Percentiles rank a stretch among this genome's conserved stretches.
These are phyloP conservation scores for Agelas oroides DNA, from an alignment of 37 sponge, comb jelly and placozoan genomes.

Conservation along the genomic window DNA sequence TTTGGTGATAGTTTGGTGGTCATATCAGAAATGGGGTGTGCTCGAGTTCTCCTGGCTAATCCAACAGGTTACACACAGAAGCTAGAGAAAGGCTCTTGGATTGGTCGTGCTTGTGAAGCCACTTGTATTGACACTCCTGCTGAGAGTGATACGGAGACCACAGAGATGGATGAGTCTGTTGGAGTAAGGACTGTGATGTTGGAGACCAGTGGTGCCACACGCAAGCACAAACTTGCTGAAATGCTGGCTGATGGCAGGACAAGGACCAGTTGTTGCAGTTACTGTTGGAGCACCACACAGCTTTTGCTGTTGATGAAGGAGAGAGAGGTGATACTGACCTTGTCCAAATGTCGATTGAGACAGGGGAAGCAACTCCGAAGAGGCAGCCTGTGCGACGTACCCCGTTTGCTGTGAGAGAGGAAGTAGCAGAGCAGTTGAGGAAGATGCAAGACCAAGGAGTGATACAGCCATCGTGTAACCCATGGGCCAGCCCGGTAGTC, in stretches of 20 bases:
- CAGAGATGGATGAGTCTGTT: too few species aligned
- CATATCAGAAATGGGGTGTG: background rate
- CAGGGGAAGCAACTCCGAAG: constrained; percentile 10
- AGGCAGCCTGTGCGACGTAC: constrained; percentile 9
- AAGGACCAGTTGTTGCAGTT: background rate
- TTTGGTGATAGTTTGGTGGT: background rate
- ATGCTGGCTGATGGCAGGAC: constrained; percentile 14
- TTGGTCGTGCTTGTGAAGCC: background rate
- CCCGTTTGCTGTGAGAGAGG: constrained; percentile 41
- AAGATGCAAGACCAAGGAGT: constrained; percentile 44
- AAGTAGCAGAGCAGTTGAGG: constrained; percentile 37
- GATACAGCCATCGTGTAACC: constrained; percentile 46
- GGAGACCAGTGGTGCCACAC: background rate
- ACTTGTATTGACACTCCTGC: too few species aligned
- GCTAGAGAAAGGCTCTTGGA: background rate
- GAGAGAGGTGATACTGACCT: constrained; percentile 50
- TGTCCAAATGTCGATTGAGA: constrained; percentile 42
- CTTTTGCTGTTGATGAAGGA: constrained; percentile 28
- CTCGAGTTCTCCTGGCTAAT: background rate
- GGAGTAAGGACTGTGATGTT: background rate
- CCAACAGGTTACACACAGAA: constrained; percentile 10
- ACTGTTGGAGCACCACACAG: background rate
- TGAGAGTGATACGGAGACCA: too few species aligned
- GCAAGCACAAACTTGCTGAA: background rate
- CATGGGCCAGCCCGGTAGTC: constrained; percentile 7